These are phyloP conservation scores for Dryobotodes eremita DNA, from an alignment of 2,888 invertebrate genomes.

Conservation along the genomic window DNA sequence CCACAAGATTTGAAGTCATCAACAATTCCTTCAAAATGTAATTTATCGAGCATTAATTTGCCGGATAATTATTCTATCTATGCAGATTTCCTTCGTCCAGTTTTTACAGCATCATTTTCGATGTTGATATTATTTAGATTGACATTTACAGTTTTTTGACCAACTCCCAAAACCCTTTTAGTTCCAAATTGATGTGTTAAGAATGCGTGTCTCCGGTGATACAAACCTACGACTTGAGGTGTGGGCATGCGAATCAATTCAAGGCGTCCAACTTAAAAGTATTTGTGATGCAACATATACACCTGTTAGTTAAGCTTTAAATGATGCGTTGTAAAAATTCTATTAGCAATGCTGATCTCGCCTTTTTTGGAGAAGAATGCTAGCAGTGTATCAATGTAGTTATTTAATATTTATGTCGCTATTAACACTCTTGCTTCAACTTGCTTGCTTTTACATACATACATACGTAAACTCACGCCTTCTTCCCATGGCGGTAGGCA, in stretches of 20 bases:
- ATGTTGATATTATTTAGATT: background rate
- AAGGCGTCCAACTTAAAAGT: slow-evolving; percentile 59
- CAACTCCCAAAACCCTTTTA: slow-evolving; percentile 21
- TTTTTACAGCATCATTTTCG: background rate
- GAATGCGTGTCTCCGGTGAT: slow-evolving; percentile 45
- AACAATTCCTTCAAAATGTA: no score
- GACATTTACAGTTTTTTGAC: slow-evolving; percentile 19
- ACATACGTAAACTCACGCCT: no score
- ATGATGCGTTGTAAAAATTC: slow-evolving; percentile 47
- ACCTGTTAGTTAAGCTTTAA: slow-evolving; percentile 44
- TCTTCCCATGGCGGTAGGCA: no score
- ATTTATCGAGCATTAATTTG: no score
- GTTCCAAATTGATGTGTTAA: slow-evolving; percentile 42
- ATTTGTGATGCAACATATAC: slow-evolving; percentile 60
- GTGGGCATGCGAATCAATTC: slow-evolving; percentile 62
- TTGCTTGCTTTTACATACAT: background rate
- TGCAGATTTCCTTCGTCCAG: background rate
- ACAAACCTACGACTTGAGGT: slow-evolving; percentile 48
- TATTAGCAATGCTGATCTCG: slow-evolving; percentile 38
- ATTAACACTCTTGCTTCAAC: background rate
- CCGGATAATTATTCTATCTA: background rate
- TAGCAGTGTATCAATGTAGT: slow-evolving; percentile 25
- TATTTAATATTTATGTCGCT: slow-evolving; percentile 28
- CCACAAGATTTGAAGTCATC: no score
- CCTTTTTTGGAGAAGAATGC: slow-evolving; percentile 41